Base-by-base conservation (phyloP, 2,797 vertebrate genomes). In the Acrocephalus scirpaceus region DNA sequence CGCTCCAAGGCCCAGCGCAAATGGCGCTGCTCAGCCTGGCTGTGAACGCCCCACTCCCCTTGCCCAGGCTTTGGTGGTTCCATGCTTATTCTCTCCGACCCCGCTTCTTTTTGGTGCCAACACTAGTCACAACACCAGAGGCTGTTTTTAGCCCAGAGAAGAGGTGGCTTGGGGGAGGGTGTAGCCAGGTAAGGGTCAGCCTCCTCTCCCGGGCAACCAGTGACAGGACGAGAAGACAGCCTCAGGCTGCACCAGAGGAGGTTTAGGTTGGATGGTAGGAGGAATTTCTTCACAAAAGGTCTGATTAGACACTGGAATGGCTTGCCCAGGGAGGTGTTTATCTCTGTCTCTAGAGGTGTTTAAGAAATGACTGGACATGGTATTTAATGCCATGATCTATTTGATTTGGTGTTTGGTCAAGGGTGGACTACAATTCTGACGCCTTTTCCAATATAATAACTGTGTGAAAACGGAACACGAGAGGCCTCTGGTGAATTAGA, bases 1-100 rank as follows among this genome's bases (percentile, higher is more conserved):
- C 0, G 1, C 50, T 13, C 1, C 0, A 16, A 10, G 0, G 1
- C 30, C n/a, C 19, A 12, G 1, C 0, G 0, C 30, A 1, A 20
- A 27, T 0, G 5, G 1, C 3, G 5, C 34, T 9, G 2, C 5
- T 19, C 47, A 19, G 19, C 12, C 14, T 0, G 1, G 9, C 30
- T 36, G 19, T 4, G 13, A 17, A 5, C 2, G 0, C 4, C 32
- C 48, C 10, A 0, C 4, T 17, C 26, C 25, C 16, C 7, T 9
- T 42, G 12, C 20, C 22, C 32, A 17, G 26, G 12, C 42, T 67
- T 44, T 11, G 50, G 36, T 36, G 36, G 36, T 36, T 36, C 36
- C 36, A 36, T 36, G 36, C 36, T 36, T 45, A 11, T 10, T 81
- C 3, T 51, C 12, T 22, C 16, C 14, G 0, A 7, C 4, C 7